Evolutionary conservation across 2,888 invertebrate species (phyloP), one percentile per base, ranked within the genome.

Genomic region (Electrophaes corylata): DNA sequence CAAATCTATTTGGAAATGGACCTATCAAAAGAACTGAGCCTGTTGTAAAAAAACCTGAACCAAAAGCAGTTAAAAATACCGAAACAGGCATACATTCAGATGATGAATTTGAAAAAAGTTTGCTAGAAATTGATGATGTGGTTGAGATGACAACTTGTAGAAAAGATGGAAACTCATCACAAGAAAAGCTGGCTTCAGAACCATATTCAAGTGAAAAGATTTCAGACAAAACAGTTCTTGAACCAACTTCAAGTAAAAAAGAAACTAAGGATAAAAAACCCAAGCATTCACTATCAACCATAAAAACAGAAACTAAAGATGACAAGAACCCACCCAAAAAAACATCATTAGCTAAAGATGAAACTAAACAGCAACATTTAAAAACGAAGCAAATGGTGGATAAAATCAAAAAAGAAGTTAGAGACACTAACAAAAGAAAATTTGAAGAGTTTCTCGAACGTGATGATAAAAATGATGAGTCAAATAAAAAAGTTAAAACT

Each of bases 31-130:
- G 94, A 62, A 83, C 93, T 5, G 92, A 93, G 76, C 91, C 72
- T 66, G 78, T 80, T 79, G 88, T 84, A 19, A 89, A 78, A 75
- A 92, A 84, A 44, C 29, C 51, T 6, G 60, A 43, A 39, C 29
- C 19, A 19, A 60, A 56, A 79, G 76, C 65, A 70, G 88, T 81
- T 73, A 92, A 82, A 72, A 80, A 80, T 26, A 91, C 89, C 23
- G 91, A 91, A 73, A 78, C 81, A n/a, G 88, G 94, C 23, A 92
- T 94, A 67, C 95, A 95, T 76, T 92, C 93, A 71, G 93, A 95
- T 85, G 94, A 94, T 26, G 94, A 95, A 55, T 96, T 97, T 83
- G 94, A 94, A 71, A 92, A 93, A 69, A 95, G 95, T 14, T 83
- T 96, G 12, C 75, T 93, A 61, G 93, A 94, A 75, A 79, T 96